Conservation (phyloP, 2,888 invertebrate species). For the Sphinx pinastri region DNA sequence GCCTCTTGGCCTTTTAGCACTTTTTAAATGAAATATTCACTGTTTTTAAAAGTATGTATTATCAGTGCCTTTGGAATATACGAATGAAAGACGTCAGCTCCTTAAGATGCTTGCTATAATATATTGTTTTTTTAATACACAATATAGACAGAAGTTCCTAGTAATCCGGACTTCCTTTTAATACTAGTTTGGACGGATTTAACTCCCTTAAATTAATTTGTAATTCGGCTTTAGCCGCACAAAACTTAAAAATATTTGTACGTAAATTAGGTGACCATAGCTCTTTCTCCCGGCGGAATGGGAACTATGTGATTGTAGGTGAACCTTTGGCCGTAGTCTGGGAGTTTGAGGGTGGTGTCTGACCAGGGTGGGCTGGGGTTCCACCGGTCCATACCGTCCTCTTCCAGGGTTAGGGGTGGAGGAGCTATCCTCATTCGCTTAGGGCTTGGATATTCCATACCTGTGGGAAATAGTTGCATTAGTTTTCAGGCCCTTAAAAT, state of each 20-base stretch:
- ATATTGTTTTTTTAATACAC: background rate
- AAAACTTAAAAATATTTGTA: conserved; percentile 2
- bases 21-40: too few species aligned
- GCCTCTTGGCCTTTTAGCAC: too few species aligned
- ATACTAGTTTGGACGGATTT: background rate
- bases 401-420: conserved; percentile 61
- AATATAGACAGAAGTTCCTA: background rate
- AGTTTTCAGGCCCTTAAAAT: background rate
- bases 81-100: too few species aligned
- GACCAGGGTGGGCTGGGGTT: conserved; percentile 95
- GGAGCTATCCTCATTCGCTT: conserved; percentile 71
- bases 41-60: too few species aligned
- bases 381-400: conserved; percentile 92
- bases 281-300: conserved; percentile 86
- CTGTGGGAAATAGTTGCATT: conserved; percentile 43
- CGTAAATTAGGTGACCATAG: conserved; percentile 69
- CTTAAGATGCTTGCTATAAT: too few species aligned
- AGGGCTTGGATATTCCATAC: conserved; percentile 69
- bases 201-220: conserved; percentile 1
- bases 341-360: conserved; percentile 91
- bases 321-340: conserved; percentile 91
- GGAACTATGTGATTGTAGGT: conserved; percentile 90
- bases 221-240: conserved; percentile 12
- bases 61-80: too few species aligned
- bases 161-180: background rate